Base-by-base conservation (phyloP, 2,888 invertebrate genomes). In the Scelioninae gen. 2 region DNA sequence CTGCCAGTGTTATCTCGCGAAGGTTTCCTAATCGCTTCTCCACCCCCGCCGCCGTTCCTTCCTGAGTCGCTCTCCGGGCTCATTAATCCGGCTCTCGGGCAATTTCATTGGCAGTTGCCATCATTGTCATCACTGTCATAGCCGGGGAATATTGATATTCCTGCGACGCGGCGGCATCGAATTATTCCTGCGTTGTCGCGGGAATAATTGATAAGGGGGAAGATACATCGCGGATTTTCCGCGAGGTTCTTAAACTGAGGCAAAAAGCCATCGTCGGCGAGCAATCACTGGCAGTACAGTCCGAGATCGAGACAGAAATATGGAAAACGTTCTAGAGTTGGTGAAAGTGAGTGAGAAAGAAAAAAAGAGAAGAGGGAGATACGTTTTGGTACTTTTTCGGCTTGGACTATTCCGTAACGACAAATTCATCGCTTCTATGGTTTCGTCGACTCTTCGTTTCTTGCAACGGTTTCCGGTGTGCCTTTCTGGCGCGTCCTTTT, bases 351-450 rank as follows among this genome's bases (percentile, higher is more conserved):
- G 18, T 16, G 28, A 67, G 33, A 28, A 63, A 35, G 50, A 35
- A 11, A 60, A 7, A 57, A 11, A 35, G 25, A 65, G 25, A 63
- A 19, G 50, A 18, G n/a, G 46, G 13, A 57, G 13, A 35, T 25
- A 37, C 11, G 11, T 11, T 68, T n/a, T n/a, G n/a, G n/a, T n/a
- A n/a, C n/a, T n/a, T n/a, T n/a, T n/a, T n/a, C n/a, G n/a, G n/a
- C n/a, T n/a, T n/a, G n/a, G n/a, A n/a, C n/a, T n/a, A n/a, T n/a
- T n/a, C n/a, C n/a, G n/a, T n/a, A n/a, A n/a, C n/a, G 53, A 31
- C 37, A 46, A 70, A 65, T 74, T 70, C 55, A 70, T 65, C 50
- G 65, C 69, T 65, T 70, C 61, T 55, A 65, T 55, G 48, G 9
- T 25, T 25, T 50, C 18, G n/a, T n/a, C n/a, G n/a, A n/a, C n/a